These are phyloP conservation scores for Morpho helenor DNA, from an alignment of 2,888 invertebrate species.

Conservation along the genomic window DNA sequence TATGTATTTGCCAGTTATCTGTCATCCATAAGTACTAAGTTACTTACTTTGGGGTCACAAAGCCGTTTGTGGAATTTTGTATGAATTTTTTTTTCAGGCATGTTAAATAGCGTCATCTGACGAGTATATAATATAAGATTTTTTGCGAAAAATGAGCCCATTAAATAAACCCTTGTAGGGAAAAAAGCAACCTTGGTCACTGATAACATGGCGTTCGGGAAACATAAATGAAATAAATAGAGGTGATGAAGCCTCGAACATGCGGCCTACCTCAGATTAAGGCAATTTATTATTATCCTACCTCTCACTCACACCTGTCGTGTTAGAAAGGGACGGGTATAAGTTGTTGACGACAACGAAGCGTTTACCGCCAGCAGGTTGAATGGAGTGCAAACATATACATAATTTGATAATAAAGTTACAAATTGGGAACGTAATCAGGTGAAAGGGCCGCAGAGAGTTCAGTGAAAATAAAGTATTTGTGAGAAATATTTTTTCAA, in stretches of 20 bases:
- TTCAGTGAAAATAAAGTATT: too few relatives aligned
- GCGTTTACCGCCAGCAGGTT: slow-evolving; percentile 16
- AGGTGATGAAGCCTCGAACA: slow-evolving; percentile 20
- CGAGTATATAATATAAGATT: too few relatives aligned
- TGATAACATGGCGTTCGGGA: slow-evolving; percentile 3
- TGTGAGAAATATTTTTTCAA: too few relatives aligned
- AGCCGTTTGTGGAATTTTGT: too few relatives aligned
- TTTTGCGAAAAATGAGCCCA: too few relatives aligned
- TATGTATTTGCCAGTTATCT: too few relatives aligned
- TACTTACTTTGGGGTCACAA: too few relatives aligned
- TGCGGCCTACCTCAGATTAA: slow-evolving; percentile 16
- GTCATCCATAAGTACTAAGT: too few relatives aligned
- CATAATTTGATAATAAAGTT: slow-evolving; percentile 17
- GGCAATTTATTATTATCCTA: slow-evolving; percentile 18
- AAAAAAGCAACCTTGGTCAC: neutral
- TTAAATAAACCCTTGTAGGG: too few relatives aligned
- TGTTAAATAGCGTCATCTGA: too few relatives aligned
- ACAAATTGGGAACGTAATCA: slow-evolving; percentile 5
- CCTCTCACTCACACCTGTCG: slow-evolving; percentile 1
- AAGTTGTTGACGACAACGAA: slow-evolving; percentile 9
- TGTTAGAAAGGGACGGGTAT: neutral
- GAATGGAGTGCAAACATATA: slow-evolving; percentile 18
- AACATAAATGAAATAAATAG: slow-evolving; percentile 19
- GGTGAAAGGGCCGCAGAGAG: neutral
- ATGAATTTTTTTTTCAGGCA: too few relatives aligned